Percentiles rank a stretch among this genome's conserved stretches.
These are phyloP conservation scores for Heteropelma amictum DNA, from an alignment of 2,888 invertebrate genomes.

Conservation along the genomic window DNA sequence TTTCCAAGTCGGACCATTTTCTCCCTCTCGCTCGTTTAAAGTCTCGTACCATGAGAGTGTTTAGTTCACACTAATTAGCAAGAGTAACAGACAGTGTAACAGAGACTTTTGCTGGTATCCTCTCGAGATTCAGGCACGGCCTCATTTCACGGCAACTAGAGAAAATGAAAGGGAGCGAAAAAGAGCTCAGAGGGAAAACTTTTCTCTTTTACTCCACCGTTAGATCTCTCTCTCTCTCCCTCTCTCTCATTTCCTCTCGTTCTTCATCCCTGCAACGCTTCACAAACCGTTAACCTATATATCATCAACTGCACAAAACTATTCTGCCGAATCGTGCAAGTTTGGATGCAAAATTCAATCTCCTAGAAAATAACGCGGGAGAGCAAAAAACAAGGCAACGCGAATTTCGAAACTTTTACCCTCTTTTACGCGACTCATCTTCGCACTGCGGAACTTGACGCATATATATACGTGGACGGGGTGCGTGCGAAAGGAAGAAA, in stretches of 20 bases:
- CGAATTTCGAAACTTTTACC: neutral
- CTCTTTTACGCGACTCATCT: slow-evolving; percentile 1
- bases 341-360: slow-evolving; percentile 19
- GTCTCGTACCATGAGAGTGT: slow-evolving; percentile 1
- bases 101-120: slow-evolving; percentile 6
- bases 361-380: neutral
- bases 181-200: slow-evolving; percentile 14
- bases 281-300: neutral
- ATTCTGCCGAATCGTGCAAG: neutral
- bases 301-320: neutral
- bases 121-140: slow-evolving; percentile 1
- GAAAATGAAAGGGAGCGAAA: neutral
- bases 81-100: neutral
- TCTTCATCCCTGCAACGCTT: neutral
- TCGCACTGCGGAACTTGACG: slow-evolving; percentile 25
- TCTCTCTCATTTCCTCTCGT: neutral
- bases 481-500: neutral
- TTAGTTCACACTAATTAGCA: slow-evolving; percentile 36
- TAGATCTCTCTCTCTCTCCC: neutral
- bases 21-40: neutral
- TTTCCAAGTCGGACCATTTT: slow-evolving; percentile 4
- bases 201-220: no score
- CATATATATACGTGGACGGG: neutral
- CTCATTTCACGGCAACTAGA: neutral
- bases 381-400: neutral